Evolutionary conservation across 2,797 vertebrate genomes (phyloP).

Genomic region (Tinamus major): DNA sequence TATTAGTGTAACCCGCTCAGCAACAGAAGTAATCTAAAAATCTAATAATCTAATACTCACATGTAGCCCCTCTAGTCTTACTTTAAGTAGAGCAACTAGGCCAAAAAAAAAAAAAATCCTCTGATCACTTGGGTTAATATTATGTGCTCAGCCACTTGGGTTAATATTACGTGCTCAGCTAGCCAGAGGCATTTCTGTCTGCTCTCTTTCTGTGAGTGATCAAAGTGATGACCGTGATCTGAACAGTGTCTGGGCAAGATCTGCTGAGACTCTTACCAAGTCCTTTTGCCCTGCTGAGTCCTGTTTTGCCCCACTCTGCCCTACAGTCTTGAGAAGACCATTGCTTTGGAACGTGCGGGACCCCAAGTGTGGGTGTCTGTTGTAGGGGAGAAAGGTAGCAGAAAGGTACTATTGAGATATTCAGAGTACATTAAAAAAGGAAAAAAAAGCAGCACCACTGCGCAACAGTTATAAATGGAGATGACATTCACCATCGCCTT

Average conservation of each 20-base stretch:
- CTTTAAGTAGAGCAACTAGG: background rate
- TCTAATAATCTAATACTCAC: background rate
- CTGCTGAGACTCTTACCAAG: background rate
- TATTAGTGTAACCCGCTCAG: background rate
- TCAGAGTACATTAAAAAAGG: background rate
- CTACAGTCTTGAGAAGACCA: background rate
- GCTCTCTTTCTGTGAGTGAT: background rate
- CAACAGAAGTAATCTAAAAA: background rate
- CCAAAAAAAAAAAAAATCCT: background rate
- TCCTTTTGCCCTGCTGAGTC: background rate
- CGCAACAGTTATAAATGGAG: background rate
- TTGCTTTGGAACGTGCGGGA: background rate
- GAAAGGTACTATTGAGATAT: background rate
- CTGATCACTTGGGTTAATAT: background rate
- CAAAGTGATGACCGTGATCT: background rate
- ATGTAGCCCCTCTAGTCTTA: background rate
- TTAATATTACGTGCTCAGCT: background rate
- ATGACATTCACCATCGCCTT: background rate
- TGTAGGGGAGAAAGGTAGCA: background rate
- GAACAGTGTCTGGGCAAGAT: background rate
- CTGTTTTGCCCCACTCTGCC: fast-evolving
- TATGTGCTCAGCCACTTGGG: background rate
- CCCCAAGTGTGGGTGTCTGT: background rate
- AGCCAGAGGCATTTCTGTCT: background rate
- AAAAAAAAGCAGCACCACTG: background rate